Evolutionary conservation across 2,113 vertebrate species (phyloP).

Genomic region (Pimephales promelas): DNA sequence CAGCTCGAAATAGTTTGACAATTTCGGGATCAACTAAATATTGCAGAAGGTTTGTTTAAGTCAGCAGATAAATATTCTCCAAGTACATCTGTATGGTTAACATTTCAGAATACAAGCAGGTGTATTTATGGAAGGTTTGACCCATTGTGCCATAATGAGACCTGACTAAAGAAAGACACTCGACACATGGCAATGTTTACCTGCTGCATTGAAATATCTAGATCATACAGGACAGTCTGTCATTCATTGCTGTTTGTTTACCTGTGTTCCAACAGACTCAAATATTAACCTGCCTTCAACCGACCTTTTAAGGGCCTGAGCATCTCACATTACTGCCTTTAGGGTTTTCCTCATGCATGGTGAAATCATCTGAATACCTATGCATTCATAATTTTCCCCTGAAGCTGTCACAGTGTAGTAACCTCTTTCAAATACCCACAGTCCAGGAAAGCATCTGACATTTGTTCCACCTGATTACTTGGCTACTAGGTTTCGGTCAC

Average conservation of each 20-base stretch:
- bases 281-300: neutral
- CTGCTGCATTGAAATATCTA: neutral
- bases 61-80: neutral
- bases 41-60: neutral
- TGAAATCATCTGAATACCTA: neutral
- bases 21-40: neutral
- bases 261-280: neutral
- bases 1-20: neutral
- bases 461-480: slow-evolving; percentile 21
- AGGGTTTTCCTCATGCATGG: neutral
- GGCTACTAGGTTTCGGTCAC: slow-evolving; percentile 44
- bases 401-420: neutral
- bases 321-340: neutral
- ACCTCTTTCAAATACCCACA: slow-evolving; percentile 13
- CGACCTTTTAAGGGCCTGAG: neutral
- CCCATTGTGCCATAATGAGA: neutral
- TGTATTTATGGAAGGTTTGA: neutral
- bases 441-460: slow-evolving; percentile 6
- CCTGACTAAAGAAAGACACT: neutral
- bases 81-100: neutral
- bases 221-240: neutral
- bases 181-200: neutral
- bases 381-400: neutral
- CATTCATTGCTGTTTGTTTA: neutral
- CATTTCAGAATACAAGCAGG: neutral